Conservation (phyloP, 2,797 vertebrate genomes). For the Odontamblyopus lacepedii region DNA sequence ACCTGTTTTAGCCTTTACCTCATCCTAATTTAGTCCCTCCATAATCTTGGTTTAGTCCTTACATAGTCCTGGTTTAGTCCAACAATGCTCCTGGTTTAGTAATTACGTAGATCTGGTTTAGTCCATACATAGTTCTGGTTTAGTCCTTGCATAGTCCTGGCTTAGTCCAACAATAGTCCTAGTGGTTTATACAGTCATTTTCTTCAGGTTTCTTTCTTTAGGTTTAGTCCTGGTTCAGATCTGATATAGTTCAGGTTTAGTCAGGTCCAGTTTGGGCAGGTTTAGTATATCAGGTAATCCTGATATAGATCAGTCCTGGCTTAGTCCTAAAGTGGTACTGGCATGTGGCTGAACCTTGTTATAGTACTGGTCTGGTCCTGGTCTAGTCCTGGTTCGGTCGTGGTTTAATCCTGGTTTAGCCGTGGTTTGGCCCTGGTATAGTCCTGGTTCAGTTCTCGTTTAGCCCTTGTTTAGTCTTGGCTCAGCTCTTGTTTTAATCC, state of each 20-base stretch:
- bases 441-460: not conserved
- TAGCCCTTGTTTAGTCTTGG: not conserved
- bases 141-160: too few relatives aligned
- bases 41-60: not conserved
- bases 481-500: not conserved
- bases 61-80: not conserved
- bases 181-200: not conserved
- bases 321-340: not conserved
- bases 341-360: not conserved
- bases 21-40: too few relatives aligned
- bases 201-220: too few relatives aligned
- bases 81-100: too few relatives aligned
- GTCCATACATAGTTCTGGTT: not conserved
- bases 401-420: constrained; percentile 15
- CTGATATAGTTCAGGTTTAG: too few relatives aligned
- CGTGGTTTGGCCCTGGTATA: not conserved
- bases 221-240: too few relatives aligned
- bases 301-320: not conserved
- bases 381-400: too few relatives aligned
- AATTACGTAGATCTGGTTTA: not conserved
- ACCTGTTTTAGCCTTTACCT: not conserved
- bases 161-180: not conserved
- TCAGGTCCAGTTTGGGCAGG: too few relatives aligned
- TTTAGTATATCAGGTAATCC: too few relatives aligned
- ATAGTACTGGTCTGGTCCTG: not conserved